Percentiles rank a stretch among this genome's conserved stretches.
phyloP scores from a whole-genome alignment of 2,888 invertebrate genomes.

The Empis livida region DNA sequence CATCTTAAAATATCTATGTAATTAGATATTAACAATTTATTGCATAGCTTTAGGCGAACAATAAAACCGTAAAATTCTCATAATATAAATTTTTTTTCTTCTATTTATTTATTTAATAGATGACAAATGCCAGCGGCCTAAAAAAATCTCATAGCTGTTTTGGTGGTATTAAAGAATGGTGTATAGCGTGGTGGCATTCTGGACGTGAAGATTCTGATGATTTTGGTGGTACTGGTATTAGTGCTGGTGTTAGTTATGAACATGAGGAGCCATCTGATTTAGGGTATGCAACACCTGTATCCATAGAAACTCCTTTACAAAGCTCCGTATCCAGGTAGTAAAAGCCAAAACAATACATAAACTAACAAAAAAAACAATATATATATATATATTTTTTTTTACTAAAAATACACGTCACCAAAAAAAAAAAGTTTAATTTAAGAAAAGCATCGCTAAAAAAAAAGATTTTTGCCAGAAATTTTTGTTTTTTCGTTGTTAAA shows the following conservation, averaged over 20 bases:
- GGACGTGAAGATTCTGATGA: conserved; percentile 72
- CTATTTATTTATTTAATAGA: conserved; percentile 15
- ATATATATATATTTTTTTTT: no score
- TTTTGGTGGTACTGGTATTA: conserved; percentile 39
- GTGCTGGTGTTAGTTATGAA: conserved; percentile 43
- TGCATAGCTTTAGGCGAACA: no score
- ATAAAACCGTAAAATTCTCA: no score
- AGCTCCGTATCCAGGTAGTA: conserved; percentile 66
- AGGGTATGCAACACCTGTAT: conserved; percentile 66
- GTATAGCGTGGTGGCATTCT: conserved; percentile 84
- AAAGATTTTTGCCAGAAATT: no score
- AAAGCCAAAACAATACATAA: conserved; percentile 16
- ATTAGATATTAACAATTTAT: no score
- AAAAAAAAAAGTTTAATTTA: neutral
- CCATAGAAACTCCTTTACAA: conserved; percentile 76
- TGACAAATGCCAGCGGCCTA: conserved; percentile 31
- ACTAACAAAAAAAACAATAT: no score
- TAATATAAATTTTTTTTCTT: neutral
- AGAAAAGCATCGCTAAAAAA: no score
- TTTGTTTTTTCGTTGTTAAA: no score
- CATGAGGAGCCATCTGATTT: conserved; percentile 66
- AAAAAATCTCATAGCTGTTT: conserved; percentile 31
- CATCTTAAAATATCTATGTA: no score
- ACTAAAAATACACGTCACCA: conserved; percentile 7
- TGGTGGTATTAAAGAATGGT: conserved; percentile 56